Percentiles rank a stretch among this genome's conserved stretches.
These are phyloP conservation scores for Acleris emargana DNA, from an alignment of 2,888 invertebrate species.

Conservation along the genomic window DNA sequence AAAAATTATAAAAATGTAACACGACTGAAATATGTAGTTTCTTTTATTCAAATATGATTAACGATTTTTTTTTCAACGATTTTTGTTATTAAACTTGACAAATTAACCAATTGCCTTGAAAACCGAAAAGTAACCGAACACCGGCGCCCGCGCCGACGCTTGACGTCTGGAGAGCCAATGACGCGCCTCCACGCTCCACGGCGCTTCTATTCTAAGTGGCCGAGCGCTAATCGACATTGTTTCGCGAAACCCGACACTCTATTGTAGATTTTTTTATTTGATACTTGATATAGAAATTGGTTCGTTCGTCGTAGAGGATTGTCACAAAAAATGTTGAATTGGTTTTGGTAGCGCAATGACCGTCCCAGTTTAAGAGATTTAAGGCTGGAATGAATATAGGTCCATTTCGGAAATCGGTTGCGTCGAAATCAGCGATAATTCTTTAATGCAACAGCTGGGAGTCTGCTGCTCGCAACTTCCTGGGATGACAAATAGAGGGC, in stretches of 20 bases:
- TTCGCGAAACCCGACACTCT: slow-evolving; percentile 5
- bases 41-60: too few species aligned
- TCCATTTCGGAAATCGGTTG: neutral
- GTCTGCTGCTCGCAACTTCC: too few species aligned
- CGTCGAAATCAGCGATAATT: too few species aligned
- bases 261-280: slow-evolving; percentile 11
- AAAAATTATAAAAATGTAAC: too few species aligned
- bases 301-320: neutral
- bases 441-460: too few species aligned
- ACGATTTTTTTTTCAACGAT: too few species aligned
- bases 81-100: too few species aligned
- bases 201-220: slow-evolving; percentile 11
- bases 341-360: neutral
- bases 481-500: too few species aligned
- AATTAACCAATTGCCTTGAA: too few species aligned
- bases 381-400: neutral
- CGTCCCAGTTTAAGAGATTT: neutral
- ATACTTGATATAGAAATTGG: slow-evolving; percentile 7
- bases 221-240: slow-evolving; percentile 18
- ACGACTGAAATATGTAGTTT: too few species aligned
- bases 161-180: slow-evolving; percentile 10
- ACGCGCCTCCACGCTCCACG: neutral
- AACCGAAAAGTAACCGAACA: neutral
- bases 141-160: slow-evolving; percentile 36
- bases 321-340: neutral